phyloP scores from a whole-genome alignment of 2,113 vertebrate species.

The Rhinichthys klamathensis region DNA sequence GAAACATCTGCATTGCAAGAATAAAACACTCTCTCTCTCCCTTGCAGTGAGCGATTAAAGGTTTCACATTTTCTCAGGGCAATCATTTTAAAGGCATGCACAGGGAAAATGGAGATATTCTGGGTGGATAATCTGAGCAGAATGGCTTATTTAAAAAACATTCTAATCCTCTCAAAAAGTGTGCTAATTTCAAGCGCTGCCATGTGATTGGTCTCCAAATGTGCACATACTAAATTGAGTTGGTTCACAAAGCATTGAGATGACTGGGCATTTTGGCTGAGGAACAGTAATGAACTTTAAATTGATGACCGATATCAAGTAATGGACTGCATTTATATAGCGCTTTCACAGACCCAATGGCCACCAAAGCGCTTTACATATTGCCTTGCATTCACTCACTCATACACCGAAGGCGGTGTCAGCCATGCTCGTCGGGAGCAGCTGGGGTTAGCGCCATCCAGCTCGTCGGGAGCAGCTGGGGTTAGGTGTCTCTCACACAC shows the following conservation, averaged over 20 bases:
- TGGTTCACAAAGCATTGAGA: not conserved
- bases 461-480: too few species aligned
- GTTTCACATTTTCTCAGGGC: constrained; percentile 47
- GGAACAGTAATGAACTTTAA: not conserved
- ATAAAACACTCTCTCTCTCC: constrained; percentile 4
- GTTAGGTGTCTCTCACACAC: too few species aligned
- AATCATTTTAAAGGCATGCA: constrained; percentile 56
- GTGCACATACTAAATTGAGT: not conserved
- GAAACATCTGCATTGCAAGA: not conserved
- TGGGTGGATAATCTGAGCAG: constrained; percentile 48
- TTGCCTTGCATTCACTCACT: too few species aligned
- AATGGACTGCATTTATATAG: too few species aligned
- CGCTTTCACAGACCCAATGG: too few species aligned
- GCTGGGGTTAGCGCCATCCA: too few species aligned
- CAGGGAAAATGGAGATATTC: constrained; percentile 33
- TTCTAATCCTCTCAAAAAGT: constrained; percentile 49
- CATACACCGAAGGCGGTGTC: too few species aligned
- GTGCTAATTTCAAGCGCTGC: constrained; percentile 39
- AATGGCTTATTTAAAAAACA: constrained; percentile 47
- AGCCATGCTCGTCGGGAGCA: too few species aligned
- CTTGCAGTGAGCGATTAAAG: constrained; percentile 29
- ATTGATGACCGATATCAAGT: not conserved
- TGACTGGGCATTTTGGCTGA: not conserved
- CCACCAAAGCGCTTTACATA: too few species aligned
- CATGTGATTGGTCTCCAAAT: not conserved